Evolutionary conservation across 2,888 invertebrate genomes (phyloP).

Genomic region (Amiota communis): DNA sequence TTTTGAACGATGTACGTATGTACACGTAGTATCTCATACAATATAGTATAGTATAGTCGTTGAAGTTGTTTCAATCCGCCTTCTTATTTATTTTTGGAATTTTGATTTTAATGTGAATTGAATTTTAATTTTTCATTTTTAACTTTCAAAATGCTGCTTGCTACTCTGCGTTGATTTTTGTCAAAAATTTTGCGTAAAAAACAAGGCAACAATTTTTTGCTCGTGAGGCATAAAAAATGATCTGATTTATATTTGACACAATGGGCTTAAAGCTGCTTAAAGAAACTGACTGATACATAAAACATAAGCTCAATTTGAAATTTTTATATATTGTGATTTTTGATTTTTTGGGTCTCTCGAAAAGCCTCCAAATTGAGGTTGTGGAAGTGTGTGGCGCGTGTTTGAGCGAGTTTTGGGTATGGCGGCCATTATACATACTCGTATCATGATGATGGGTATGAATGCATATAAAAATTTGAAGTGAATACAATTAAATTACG

Average conservation of each 20-base stretch:
- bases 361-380: conserved; percentile 29
- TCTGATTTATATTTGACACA: conserved; percentile 69
- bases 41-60: too few species aligned
- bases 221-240: conserved; percentile 57
- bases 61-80: conserved; percentile 16
- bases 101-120: conserved; percentile 61
- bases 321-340: conserved; percentile 8
- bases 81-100: conserved; percentile 43
- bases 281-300: conserved; percentile 62
- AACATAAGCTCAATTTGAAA: conserved; percentile 55
- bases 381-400: conserved; percentile 18
- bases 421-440: conserved; percentile 61
- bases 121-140: conserved; percentile 53
- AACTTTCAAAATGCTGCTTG: conserved; percentile 51
- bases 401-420: conserved; percentile 28
- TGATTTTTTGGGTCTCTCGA: conserved; percentile 6
- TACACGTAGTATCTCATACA: too few species aligned
- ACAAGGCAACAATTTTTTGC: not conserved
- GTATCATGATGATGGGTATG: conserved; percentile 25
- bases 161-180: conserved; percentile 43
- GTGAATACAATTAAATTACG: conserved; percentile 41
- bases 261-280: conserved; percentile 47
- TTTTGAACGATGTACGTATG: conserved; percentile 50
- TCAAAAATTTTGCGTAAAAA: conserved; percentile 51
- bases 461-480: conserved; percentile 5